Evolutionary conservation across 2,888 invertebrate species (phyloP), one percentile per base, ranked within the genome.

Genomic region (Isotomurus palustris): DNA sequence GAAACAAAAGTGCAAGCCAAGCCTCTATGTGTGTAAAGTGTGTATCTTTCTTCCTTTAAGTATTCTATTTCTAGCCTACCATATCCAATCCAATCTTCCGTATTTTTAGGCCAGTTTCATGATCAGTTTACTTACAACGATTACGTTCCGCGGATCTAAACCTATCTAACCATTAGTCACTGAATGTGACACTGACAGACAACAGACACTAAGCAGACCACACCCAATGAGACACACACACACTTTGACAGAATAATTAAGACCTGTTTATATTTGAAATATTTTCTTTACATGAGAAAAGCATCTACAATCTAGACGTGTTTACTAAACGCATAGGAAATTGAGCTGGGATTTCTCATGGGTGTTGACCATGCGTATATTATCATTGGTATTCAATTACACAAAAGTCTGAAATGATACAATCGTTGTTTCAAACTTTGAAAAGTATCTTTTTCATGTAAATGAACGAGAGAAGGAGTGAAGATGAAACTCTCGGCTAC

Each of bases 1-100:
- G 38, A 14, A 38, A 38, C 38, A 38, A 38, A 38, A 38, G 38
- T 17, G 38, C n/a, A 38, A 38, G 38, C 38, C 38, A 38, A 17
- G 17, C 38, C 14, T 38, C 17, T 14, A 38, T 14, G n/a, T 19
- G 14, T 38, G 14, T 38, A 17, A 5, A n/a, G 6, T 17, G n/a
- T n/a, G n/a, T n/a, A n/a, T n/a, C n/a, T n/a, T n/a, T n/a, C n/a
- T n/a, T n/a, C n/a, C n/a, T n/a, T n/a, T n/a, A 38, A 38, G 38
- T 38, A 38, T 38, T 38, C 38, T 38, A 38, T 38, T 38, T 38
- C 38, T 19, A 38, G 5, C 19, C 19, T n/a, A 14, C 14, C 19
- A 14, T 38, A 38, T 38, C 19, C 19, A n/a, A n/a, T n/a, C n/a
- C n/a, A n/a, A n/a, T n/a, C n/a, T n/a, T n/a, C n/a, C n/a, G n/a